A percentile compares a stretch with the other conserved stretches of the same genome.
Conservation (phyloP, 2,888 invertebrate species). For the Zaprionus obscuricornis region DNA sequence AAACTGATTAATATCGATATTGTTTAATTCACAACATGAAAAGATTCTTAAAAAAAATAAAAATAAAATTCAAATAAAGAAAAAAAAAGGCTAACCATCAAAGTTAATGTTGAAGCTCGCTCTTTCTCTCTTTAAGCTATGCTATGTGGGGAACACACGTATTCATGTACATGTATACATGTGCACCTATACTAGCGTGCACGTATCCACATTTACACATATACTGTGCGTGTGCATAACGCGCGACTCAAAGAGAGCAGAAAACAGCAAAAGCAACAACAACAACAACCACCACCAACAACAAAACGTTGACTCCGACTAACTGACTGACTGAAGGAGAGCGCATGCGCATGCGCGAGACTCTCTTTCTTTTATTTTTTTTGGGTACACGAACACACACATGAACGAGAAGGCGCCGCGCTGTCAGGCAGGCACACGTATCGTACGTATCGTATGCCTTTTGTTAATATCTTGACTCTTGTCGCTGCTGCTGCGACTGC, state of each 20-base stretch:
- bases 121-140: conserved; percentile 33
- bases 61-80: too few relatives aligned
- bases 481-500: conserved; percentile 24
- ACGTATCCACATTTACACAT: conserved; percentile 46
- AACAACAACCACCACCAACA: conserved; percentile 41
- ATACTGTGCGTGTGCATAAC: conserved; percentile 74
- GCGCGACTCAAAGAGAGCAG: conserved; percentile 51
- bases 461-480: conserved; percentile 60
- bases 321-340: conserved; percentile 12
- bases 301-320: conserved; percentile 14
- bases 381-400: conserved; percentile 31
- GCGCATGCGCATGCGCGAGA: conserved; percentile 57
- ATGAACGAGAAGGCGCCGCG: conserved; percentile 56
- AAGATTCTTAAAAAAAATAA: background rate
- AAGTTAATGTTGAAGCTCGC: background rate
- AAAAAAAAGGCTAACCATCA: background rate
- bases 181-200: background rate
- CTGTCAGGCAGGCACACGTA: conserved; percentile 59
- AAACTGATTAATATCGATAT: conserved; percentile 23
- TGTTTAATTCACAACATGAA: conserved; percentile 2
- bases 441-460: conserved; percentile 61
- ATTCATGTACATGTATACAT: conserved; percentile 8
- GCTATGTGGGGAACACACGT: conserved; percentile 32
- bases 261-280: conserved; percentile 32
- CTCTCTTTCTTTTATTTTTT: too few relatives aligned